Conservation (phyloP, 2,888 invertebrate genomes). For the Epistrophe eligans region DNA sequence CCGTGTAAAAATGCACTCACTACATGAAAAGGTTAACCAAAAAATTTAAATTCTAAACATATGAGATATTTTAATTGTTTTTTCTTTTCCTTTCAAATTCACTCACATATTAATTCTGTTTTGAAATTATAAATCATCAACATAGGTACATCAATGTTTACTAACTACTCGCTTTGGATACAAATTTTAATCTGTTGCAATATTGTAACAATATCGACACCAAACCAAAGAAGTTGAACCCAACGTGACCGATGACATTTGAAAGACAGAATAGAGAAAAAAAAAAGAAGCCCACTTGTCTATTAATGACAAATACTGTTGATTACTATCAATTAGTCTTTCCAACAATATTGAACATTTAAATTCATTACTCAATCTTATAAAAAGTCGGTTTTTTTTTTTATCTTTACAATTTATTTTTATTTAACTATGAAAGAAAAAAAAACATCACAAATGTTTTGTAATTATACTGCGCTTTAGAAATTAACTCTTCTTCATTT, state of each 20-base stretch:
- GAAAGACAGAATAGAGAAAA: neutral
- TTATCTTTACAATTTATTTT: neutral
- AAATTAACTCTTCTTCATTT: neutral
- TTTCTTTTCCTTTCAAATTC: neutral
- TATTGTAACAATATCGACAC: neutral
- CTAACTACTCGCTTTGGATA: neutral
- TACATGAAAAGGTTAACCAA: neutral
- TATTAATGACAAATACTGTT: conserved; percentile 61
- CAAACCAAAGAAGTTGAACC: conserved; percentile 39
- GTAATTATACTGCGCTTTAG: conserved; percentile 52
- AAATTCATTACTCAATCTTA: conserved; percentile 54
- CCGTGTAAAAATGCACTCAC: neutral
- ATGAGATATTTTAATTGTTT: neutral
- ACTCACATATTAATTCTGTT: neutral
- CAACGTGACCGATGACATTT: conserved; percentile 53
- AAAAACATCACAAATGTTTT: conserved; percentile 6
- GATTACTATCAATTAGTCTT: conserved; percentile 69
- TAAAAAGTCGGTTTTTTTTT: conserved; percentile 36
- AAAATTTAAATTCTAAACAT: neutral
- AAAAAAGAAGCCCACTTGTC: conserved; percentile 16
- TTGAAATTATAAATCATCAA: neutral
- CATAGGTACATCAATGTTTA: neutral
- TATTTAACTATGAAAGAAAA: conserved; percentile 7
- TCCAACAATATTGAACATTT: conserved; percentile 57
- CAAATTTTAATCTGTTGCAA: conserved; percentile 33